phyloP scores from a whole-genome alignment of 2,797 vertebrate genomes.

The Coreius guichenoti region DNA sequence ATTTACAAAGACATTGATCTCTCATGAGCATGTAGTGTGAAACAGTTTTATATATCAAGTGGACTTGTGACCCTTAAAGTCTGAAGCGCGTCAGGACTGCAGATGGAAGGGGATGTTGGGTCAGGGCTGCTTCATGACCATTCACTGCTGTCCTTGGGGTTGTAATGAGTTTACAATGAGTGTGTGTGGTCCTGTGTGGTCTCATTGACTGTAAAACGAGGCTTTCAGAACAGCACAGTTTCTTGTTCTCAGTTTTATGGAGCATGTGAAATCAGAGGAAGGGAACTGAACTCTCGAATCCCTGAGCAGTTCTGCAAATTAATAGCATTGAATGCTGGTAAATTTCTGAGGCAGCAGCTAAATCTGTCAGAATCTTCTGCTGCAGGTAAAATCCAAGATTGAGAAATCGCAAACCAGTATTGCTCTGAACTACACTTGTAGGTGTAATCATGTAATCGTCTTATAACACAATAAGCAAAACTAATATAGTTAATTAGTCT shows the following conservation, averaged over 20 bases:
- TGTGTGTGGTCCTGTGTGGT: neutral
- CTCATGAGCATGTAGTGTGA: neutral
- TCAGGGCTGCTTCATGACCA: constrained; percentile 9
- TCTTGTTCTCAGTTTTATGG: constrained; percentile 24
- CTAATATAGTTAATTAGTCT: constrained; percentile 5
- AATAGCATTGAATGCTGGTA: neutral
- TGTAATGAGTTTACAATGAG: constrained; percentile 19
- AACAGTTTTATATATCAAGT: neutral
- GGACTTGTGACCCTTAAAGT: neutral
- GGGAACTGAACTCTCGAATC: constrained; percentile 3
- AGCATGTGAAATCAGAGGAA: neutral
- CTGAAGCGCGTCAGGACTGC: neutral
- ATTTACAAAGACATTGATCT: neutral
- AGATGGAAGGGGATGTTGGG: neutral
- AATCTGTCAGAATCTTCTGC: neutral
- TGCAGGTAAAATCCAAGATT: neutral
- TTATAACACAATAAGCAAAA: neutral
- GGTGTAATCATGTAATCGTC: neutral
- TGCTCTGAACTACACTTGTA: neutral
- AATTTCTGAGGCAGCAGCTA: neutral
- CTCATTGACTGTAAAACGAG: neutral
- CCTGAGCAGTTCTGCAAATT: neutral
- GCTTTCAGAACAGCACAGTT: neutral
- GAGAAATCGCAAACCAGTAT: neutral
- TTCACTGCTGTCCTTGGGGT: constrained; percentile 21